Evolutionary conservation across 2,113 vertebrate species (phyloP).

Genomic region (Poecile atricapillus): DNA sequence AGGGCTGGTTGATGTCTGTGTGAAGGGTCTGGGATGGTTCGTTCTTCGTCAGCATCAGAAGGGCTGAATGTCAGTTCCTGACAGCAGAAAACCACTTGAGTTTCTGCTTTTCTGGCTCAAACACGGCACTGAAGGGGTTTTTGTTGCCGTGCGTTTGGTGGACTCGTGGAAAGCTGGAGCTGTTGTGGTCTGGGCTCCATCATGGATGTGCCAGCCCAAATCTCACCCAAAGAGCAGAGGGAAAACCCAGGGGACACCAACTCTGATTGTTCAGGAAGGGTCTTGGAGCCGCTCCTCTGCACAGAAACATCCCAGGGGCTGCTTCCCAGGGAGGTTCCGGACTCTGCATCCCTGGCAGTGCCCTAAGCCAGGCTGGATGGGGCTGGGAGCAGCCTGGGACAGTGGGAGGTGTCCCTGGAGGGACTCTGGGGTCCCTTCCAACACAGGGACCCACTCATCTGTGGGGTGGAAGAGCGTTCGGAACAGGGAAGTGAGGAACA

Average conservation of each 20-base stretch:
- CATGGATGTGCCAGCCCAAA: accelerated
- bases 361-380: not conserved
- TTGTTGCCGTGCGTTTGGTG: not conserved
- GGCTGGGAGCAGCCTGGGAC: not conserved
- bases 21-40: not conserved
- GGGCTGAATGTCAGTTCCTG: not conserved
- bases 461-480: not conserved
- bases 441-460: accelerated
- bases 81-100: accelerated
- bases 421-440: not conserved
- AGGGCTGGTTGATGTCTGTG: accelerated
- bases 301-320: accelerated
- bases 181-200: accelerated
- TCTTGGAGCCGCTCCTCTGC: not conserved
- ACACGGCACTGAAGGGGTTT: accelerated
- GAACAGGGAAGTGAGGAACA: not conserved
- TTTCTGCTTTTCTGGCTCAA: not conserved
- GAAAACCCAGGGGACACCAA: accelerated
- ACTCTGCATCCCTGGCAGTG: not conserved
- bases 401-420: not conserved
- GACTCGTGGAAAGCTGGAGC: not conserved
- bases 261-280: accelerated
- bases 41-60: accelerated
- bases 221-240: not conserved
- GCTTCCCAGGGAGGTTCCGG: not conserved